phyloP scores from a whole-genome alignment of 2,888 invertebrate genomes.

The Sycophila texana region DNA sequence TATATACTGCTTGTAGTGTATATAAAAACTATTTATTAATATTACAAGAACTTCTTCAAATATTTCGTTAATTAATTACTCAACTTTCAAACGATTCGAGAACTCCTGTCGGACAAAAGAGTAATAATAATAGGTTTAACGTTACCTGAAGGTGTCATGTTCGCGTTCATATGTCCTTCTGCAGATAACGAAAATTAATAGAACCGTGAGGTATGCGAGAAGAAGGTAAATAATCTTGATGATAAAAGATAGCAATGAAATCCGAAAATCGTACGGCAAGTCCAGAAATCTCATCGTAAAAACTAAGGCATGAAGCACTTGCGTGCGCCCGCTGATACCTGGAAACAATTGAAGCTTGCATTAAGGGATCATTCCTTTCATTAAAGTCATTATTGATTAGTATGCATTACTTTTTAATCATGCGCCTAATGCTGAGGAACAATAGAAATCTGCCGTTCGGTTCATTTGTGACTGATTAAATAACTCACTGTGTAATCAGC shows the following conservation, averaged over 20 bases:
- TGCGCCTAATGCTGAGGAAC: too few species aligned
- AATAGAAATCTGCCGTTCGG: too few species aligned
- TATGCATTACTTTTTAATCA: too few species aligned
- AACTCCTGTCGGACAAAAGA: too few species aligned
- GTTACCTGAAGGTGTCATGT: constrained; percentile 54
- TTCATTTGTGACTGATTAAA: constrained; percentile 12
- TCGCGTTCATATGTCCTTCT: constrained; percentile 45
- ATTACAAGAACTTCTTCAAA: too few species aligned
- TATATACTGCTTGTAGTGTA: too few species aligned
- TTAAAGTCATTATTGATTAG: too few species aligned
- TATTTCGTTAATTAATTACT: too few species aligned
- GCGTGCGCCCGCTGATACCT: constrained; percentile 55
- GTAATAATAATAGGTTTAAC: not conserved
- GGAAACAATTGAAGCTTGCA: not conserved
- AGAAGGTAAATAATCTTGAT: constrained; percentile 50
- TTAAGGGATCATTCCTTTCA: too few species aligned
- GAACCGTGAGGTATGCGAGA: constrained; percentile 48
- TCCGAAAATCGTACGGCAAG: constrained; percentile 45
- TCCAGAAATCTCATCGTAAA: constrained; percentile 55
- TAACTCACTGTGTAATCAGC: not conserved
- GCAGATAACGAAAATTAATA: constrained; percentile 41
- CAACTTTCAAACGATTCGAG: too few species aligned
- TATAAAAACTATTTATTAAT: too few species aligned
- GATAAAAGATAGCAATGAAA: constrained; percentile 42
- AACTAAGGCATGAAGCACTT: constrained; percentile 50